phyloP scores from a whole-genome alignment of 2,888 invertebrate genomes.

The Heteromyza rotundicornis region DNA sequence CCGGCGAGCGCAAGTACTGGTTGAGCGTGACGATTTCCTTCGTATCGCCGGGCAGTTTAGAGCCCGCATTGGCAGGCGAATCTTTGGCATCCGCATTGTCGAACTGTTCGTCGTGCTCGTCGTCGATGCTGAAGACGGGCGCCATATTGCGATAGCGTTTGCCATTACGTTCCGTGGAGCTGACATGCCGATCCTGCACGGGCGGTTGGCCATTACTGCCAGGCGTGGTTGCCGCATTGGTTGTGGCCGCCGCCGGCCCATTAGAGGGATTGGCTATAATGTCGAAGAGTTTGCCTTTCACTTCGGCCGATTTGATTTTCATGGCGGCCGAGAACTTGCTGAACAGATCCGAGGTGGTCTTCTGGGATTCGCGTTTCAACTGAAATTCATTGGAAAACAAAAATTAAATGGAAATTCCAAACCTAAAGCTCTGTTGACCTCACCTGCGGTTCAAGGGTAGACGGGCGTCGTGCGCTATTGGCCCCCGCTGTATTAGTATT shows the following conservation, averaged over 20 bases:
- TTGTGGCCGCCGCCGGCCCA: slow-evolving; percentile 15
- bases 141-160: slow-evolving; percentile 88
- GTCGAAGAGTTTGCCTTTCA: slow-evolving; percentile 89
- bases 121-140: slow-evolving; percentile 94
- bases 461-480: neutral
- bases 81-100: slow-evolving; percentile 37
- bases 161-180: slow-evolving; percentile 81
- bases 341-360: slow-evolving; percentile 72
- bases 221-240: neutral
- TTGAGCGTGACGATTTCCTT: slow-evolving; percentile 83
- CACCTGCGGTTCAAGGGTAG: slow-evolving; percentile 21
- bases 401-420: slow-evolving; percentile 23
- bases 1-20: slow-evolving; percentile 81
- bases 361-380: neutral
- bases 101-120: slow-evolving; percentile 70
- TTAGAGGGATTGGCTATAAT: slow-evolving; percentile 85
- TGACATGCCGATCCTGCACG: slow-evolving; percentile 76
- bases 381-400: neutral
- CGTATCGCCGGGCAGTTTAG: slow-evolving; percentile 67
- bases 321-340: slow-evolving; percentile 86
- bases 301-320: slow-evolving; percentile 89
- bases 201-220: slow-evolving; percentile 18
- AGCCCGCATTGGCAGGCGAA: slow-evolving; percentile 60
- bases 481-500: slow-evolving; percentile 48
- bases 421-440: no score